Evolutionary conservation across 1,140 invertebrate genomes (phyloP), one percentile per base, ranked within the genome.

Genomic region (Scylla paramamosain): DNA sequence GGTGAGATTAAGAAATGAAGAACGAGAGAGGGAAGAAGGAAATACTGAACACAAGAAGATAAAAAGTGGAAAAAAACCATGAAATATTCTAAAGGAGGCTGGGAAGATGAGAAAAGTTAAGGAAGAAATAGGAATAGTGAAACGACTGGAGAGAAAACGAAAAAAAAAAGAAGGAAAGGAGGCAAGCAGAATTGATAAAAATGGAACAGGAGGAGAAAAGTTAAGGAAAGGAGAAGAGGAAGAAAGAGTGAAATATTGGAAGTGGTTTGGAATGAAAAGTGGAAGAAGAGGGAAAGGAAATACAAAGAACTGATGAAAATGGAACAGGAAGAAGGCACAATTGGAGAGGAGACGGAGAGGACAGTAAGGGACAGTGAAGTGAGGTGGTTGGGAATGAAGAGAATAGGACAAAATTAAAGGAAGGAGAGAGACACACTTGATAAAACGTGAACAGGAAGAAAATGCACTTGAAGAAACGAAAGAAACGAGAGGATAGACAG

Each of bases 121-220:
- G 52, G 20, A 59, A 59, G 52, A 20, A 59, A 59, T 12, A 20
- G 0, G 52, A 59, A 59, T 59, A 59, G 20, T 16, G 52, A 59
- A 59, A 59, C 39, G 39, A 59, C 52, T 59, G 10, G 52, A 20
- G 52, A 59, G 52, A 12, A 16, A 59, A 59, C 0, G 20, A 59
- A 16, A 59, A 59, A 16, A 59, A 16, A 59, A 12, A 4, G 10
- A 59, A 59, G 52, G 52, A 59, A 59, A 59, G 52, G 20, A 59
- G 20, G 20, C 52, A 16, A 59, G 20, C 10, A 59, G 20, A 59
- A 59, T 39, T n/a, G 87, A 89, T 25, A 31, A 12, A 39, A 89
- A 89, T 31, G 87, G 87, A 89, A 31, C 28, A 89, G 31, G 32
- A 32, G 87, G 87, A 89, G 12, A 14, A 39, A 39, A 39, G 84